phyloP scores from a whole-genome alignment of 2,888 invertebrate genomes.

The Micoletzkya japonica region DNA sequence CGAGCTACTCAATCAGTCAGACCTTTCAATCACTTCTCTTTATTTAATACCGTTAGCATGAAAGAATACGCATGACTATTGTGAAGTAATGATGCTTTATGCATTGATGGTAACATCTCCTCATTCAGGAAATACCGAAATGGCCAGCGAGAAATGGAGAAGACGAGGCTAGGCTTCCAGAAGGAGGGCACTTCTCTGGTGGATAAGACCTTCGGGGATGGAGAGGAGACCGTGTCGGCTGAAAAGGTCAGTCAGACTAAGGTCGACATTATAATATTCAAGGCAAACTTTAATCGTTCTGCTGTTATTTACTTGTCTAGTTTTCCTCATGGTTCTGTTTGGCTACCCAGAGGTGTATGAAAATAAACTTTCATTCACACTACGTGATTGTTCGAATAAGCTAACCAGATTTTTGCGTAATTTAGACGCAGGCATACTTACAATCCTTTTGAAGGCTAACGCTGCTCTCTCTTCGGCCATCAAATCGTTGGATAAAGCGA shows the following conservation, averaged over 20 bases:
- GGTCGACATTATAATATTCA: too few species aligned
- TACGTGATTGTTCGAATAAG: too few species aligned
- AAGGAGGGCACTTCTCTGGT: constrained; percentile 11
- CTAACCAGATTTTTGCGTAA: too few species aligned
- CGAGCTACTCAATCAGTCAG: constrained; percentile 91
- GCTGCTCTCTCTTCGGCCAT: constrained; percentile 16
- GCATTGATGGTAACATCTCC: too few species aligned
- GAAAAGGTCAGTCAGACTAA: not conserved
- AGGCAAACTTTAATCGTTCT: too few species aligned
- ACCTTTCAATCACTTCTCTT: too few species aligned
- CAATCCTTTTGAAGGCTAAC: not conserved
- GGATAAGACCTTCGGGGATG: constrained; percentile 9
- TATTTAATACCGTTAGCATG: too few species aligned
- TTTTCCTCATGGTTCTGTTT: too few species aligned
- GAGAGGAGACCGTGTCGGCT: not conserved
- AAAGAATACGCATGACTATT: not conserved
- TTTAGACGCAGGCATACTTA: not conserved
- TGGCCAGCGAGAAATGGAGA: constrained; percentile 9
- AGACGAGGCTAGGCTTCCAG: not conserved
- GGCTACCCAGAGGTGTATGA: too few species aligned
- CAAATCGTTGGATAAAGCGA: constrained; percentile 3
- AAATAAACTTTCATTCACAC: too few species aligned
- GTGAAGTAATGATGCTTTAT: too few species aligned
- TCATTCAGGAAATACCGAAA: constrained; percentile 23
- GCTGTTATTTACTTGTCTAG: too few species aligned